phyloP scores from a whole-genome alignment of 2,797 vertebrate species.

The Urosaurus nigricauda region DNA sequence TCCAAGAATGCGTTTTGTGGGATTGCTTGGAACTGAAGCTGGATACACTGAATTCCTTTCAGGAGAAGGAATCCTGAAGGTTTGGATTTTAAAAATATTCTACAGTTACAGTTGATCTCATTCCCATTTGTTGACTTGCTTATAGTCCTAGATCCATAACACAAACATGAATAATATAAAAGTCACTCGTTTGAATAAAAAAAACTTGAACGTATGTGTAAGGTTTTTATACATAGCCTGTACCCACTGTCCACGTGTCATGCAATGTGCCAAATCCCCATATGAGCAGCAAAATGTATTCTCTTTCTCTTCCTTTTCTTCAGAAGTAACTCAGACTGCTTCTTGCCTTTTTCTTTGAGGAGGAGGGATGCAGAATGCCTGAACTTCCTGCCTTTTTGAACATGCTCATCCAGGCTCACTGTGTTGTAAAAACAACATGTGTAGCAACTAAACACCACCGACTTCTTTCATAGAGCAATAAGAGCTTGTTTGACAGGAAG shows the following conservation, averaged over 20 bases:
- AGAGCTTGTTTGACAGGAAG: neutral
- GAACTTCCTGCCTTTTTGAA: neutral
- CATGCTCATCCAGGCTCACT: neutral
- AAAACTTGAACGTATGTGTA: neutral
- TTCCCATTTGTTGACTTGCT: neutral
- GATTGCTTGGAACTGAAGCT: constrained; percentile 90
- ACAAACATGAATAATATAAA: neutral
- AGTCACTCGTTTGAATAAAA: neutral
- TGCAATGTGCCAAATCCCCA: neutral
- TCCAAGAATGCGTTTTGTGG: constrained; percentile 88
- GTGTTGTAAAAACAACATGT: neutral
- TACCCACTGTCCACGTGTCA: neutral
- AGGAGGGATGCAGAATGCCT: neutral
- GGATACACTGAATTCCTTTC: constrained; percentile 90
- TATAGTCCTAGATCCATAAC: neutral
- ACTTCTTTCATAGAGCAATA: neutral
- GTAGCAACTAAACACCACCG: neutral
- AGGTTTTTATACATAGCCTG: neutral
- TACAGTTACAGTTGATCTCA: neutral
- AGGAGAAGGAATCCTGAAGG: constrained; percentile 87
- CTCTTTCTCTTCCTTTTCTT: neutral
- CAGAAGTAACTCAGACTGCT: neutral
- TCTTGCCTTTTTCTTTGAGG: neutral
- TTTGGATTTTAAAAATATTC: constrained; percentile 62
- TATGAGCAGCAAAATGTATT: neutral